Evolutionary conservation across 2,113 vertebrate species (phyloP).

Genomic region (Fregata magnificens): DNA sequence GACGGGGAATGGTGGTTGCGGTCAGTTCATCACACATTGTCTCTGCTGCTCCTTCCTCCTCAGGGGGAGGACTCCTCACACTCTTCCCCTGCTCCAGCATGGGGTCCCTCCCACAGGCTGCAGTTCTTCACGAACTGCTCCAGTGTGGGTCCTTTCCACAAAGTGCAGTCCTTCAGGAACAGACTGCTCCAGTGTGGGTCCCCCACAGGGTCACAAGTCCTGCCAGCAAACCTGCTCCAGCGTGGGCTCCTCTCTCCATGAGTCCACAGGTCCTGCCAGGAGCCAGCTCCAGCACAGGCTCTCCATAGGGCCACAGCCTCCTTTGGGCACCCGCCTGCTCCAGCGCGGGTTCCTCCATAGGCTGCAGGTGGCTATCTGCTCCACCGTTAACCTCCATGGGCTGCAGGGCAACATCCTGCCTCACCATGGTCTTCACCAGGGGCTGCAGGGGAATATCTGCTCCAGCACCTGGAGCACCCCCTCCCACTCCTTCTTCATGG

Average conservation of each 20-base stretch:
- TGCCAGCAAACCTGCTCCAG: not conserved
- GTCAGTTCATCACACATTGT: not conserved
- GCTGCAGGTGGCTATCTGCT: not conserved
- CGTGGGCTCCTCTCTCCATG: too few relatives aligned
- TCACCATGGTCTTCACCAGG: not conserved
- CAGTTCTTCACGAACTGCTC: not conserved
- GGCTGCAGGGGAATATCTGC: not conserved
- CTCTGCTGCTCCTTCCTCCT: not conserved
- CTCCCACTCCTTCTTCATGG: not conserved
- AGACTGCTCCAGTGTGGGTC: not conserved
- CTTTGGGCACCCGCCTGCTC: not conserved
- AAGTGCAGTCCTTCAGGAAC: not conserved
- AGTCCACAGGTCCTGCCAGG: not conserved
- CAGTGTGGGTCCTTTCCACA: not conserved
- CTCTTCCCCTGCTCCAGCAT: not conserved
- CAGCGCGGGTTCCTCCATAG: fast-evolving
- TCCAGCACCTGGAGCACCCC: fast-evolving
- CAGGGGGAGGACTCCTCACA: not conserved
- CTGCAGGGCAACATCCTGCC: not conserved
- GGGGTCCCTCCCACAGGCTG: not conserved
- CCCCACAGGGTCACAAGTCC: not conserved
- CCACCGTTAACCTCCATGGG: not conserved
- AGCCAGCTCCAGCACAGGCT: not conserved
- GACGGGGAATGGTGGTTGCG: not conserved
- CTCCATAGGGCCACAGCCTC: not conserved